Evolutionary conservation across 2,888 invertebrate genomes (phyloP), one percentile per base, ranked within the genome.

Genomic region (Exocentrus adspersus): DNA sequence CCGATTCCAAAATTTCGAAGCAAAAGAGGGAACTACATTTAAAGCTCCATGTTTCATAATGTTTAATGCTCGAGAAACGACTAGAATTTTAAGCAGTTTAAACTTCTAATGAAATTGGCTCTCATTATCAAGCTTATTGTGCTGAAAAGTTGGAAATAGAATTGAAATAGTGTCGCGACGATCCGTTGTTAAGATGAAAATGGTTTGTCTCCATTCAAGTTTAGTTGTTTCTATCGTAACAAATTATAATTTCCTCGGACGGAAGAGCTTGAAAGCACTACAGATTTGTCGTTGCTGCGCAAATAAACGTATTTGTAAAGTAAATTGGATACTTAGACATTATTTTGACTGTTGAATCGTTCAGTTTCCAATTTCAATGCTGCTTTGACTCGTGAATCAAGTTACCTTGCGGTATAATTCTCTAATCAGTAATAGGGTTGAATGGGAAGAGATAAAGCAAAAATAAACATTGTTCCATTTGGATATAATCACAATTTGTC

Each of bases 31-130:
- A 28, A 28, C 24, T 43, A 62, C 61, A 43, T 42, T 56, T 56
- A 62, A 45, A 57, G 43, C 51, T 56, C 42, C 56, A 62, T 62
- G 62, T 57, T 51, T 56, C 62, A 62, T 62, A 62, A 62, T 56
- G 56, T 57, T 59, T 53, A 62, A 62, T 58, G 53, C 60, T 56
- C 10, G 51, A 64, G 54, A 54, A 56, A 64, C 59, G 50, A 50
- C 20, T 56, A 43, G 63, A 64, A 64, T 64, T 64, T 64, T 64
- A 45, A 60, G 54, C 32, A 50, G 54, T 16, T 56, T 21, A 32
- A 57, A 64, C 42, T 54, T 24, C 24, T 30, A 43, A 54, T 54
- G 41, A 43, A 54, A 54, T 54, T 54, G 42, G 43, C 37, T 14
- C 43, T 45, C 37, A 14, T 42, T 37, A 43, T 54, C 54, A 42